Evolutionary conservation across 2,113 vertebrate genomes (phyloP).

Genomic region (Todiramphus chloris): DNA sequence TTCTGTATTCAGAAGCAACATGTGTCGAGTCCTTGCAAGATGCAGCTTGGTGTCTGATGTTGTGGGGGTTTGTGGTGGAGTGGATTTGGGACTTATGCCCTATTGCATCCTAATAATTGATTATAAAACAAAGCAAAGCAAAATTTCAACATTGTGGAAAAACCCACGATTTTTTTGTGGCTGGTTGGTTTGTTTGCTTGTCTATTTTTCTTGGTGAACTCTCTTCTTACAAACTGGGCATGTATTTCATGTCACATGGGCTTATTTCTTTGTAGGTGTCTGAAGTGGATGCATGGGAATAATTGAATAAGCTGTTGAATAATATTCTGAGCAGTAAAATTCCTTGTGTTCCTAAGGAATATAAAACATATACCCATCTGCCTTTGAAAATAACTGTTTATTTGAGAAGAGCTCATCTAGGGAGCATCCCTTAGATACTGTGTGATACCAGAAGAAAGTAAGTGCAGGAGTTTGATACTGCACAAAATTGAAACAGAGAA

Average conservation of each 20-base stretch:
- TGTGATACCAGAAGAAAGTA: background rate
- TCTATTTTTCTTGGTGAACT: background rate
- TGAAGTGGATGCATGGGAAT: background rate
- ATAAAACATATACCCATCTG: background rate
- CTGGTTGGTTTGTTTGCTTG: background rate
- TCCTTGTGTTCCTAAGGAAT: background rate
- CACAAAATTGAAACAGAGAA: background rate
- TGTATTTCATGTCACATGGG: background rate
- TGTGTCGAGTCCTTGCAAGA: background rate
- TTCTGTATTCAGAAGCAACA: background rate
- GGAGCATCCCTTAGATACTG: background rate
- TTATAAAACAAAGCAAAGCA: background rate
- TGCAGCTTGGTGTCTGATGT: background rate
- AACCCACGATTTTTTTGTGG: background rate
- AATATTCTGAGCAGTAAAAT: background rate
- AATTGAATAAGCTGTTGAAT: background rate
- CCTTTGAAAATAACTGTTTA: background rate
- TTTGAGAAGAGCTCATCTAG: background rate
- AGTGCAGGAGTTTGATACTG: background rate
- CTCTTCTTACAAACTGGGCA: background rate
- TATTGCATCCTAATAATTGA: background rate
- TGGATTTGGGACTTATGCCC: accelerated
- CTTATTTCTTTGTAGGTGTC: background rate
- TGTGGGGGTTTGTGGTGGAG: background rate
- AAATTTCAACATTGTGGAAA: background rate